Conservation (phyloP, 2,113 vertebrate species). For the Nesogale talazaci region DNA sequence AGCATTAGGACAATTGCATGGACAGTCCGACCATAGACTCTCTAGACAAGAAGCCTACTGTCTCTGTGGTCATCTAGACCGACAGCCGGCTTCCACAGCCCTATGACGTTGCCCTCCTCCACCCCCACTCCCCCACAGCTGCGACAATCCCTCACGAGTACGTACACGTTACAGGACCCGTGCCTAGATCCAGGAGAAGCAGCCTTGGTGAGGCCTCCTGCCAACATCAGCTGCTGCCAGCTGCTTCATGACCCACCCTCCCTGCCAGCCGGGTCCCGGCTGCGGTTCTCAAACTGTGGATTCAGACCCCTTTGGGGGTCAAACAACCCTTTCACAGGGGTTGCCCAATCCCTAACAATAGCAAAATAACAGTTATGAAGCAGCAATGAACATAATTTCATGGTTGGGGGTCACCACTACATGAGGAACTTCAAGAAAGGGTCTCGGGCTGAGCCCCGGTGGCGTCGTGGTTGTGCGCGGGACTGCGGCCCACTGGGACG, state of each 20-base stretch:
- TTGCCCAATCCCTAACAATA: too few species aligned
- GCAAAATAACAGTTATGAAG: too few species aligned
- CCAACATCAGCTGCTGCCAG: constrained; percentile 76
- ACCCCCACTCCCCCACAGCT: not conserved
- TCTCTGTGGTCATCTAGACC: not conserved
- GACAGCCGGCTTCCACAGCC: not conserved
- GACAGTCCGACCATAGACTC: not conserved
- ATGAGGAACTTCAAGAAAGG: too few species aligned
- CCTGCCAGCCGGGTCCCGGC: constrained; percentile 12
- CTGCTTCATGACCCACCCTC: not conserved
- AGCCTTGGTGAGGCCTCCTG: constrained; percentile 55
- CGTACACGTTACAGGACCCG: not conserved
- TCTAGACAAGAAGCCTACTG: not conserved
- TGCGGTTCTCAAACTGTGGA: constrained; percentile 4
- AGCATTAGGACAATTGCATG: not conserved
- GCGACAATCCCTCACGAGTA: not conserved
- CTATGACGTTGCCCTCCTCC: not conserved
- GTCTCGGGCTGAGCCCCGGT: too few species aligned
- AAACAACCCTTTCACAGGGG: too few species aligned
- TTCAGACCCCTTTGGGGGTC: too few species aligned
- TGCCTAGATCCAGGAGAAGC: constrained; percentile 39
- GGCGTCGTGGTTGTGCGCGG: too few species aligned
- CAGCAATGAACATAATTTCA: too few species aligned
- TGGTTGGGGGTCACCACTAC: too few species aligned
- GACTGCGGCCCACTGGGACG: too few species aligned